Evolutionary conservation across 2,113 vertebrate genomes (phyloP).

Genomic region (Melanerpes aurifrons): DNA sequence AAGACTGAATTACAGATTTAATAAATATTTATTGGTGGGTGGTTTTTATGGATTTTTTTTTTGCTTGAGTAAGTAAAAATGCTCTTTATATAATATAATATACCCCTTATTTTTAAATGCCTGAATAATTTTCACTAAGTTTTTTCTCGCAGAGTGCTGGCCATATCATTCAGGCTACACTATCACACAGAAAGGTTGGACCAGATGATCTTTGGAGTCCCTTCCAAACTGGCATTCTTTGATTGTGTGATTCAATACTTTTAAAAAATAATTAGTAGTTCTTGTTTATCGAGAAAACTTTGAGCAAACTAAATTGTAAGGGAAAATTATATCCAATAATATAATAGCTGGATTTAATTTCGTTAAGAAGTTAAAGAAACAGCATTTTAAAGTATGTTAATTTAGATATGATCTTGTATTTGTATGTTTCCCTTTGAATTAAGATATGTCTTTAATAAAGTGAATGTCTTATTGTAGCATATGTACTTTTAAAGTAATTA

Average conservation of each 20-base stretch:
- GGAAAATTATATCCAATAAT: background rate
- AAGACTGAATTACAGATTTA: background rate
- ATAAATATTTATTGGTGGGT: background rate
- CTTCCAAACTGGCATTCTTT: too few relatives aligned
- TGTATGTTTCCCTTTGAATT: background rate
- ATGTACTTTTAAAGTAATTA: background rate
- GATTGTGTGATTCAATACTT: background rate
- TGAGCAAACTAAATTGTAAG: background rate
- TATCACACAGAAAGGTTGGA: too few relatives aligned
- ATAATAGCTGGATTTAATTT: background rate
- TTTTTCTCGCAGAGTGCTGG: background rate
- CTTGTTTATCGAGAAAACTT: background rate
- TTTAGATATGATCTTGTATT: background rate
- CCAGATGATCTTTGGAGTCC: too few relatives aligned
- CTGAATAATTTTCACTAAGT: background rate
- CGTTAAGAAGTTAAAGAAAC: background rate
- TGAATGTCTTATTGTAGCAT: background rate
- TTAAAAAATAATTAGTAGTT: background rate
- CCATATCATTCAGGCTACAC: too few relatives aligned
- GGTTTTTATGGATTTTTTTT: background rate
- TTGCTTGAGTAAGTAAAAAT: background rate
- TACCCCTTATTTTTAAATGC: background rate
- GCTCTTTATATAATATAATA: background rate
- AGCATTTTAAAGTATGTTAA: background rate
- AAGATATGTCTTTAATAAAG: background rate